Evolutionary conservation across 2,888 invertebrate species (phyloP).

Genomic region (Dynastes hyllus): DNA sequence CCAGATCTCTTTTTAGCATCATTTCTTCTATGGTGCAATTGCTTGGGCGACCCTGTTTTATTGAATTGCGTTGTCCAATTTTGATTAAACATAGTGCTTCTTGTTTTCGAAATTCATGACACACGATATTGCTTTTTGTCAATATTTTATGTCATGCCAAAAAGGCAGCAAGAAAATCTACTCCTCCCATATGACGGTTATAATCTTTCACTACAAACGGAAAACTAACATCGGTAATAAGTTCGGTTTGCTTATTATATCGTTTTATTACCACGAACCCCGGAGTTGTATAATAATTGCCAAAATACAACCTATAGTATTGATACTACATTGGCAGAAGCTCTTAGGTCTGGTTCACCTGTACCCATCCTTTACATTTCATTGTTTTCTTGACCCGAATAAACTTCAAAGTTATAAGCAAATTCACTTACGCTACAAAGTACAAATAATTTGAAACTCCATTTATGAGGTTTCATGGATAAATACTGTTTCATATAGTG

Average conservation of each 20-base stretch:
- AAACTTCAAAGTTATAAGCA: slow-evolving; percentile 55
- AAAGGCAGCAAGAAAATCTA: slow-evolving; percentile 22
- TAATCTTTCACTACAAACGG: slow-evolving; percentile 38
- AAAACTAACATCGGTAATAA: slow-evolving; percentile 25
- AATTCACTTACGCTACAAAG: slow-evolving; percentile 52
- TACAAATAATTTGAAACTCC: slow-evolving; percentile 56
- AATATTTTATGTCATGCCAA: slow-evolving; percentile 31
- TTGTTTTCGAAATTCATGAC: slow-evolving; percentile 24
- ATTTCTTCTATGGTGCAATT: slow-evolving; percentile 20
- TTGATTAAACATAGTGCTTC: slow-evolving; percentile 14
- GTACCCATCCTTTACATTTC: slow-evolving; percentile 7
- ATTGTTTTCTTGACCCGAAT: slow-evolving; percentile 54
- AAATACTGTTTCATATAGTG: slow-evolving; percentile 50
- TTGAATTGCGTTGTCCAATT: slow-evolving; percentile 10
- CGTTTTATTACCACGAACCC: too few species aligned
- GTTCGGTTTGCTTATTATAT: slow-evolving; percentile 21
- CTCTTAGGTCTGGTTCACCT: slow-evolving; percentile 31
- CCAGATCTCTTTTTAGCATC: slow-evolving; percentile 18
- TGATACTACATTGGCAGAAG: slow-evolving; percentile 61
- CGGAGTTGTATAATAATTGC: slow-evolving; percentile 59
- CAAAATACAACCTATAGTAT: slow-evolving; percentile 59
- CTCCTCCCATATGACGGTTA: slow-evolving; percentile 41
- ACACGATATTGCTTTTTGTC: not conserved
- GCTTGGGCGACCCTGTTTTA: slow-evolving; percentile 15
- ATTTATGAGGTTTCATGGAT: slow-evolving; percentile 56